Conservation (phyloP, 2,797 vertebrate species). For the Distichodus sexfasciatus region DNA sequence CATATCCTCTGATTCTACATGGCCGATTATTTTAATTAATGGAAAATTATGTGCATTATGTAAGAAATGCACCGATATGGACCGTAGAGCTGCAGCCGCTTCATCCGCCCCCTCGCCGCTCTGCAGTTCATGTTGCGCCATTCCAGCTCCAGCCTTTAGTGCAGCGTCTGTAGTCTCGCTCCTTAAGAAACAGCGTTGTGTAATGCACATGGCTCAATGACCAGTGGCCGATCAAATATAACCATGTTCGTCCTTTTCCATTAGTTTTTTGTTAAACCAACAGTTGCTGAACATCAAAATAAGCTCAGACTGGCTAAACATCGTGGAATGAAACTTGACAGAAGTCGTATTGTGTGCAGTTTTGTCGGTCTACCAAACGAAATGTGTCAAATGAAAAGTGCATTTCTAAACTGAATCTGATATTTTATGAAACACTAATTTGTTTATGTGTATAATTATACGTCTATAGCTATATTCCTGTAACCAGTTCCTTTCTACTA, state of each 20-base stretch:
- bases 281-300: no score
- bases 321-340: no score
- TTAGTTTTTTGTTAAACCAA: no score
- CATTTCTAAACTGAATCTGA: no score
- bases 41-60: conserved; percentile 35
- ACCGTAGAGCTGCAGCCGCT: conserved; percentile 24
- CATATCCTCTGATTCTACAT: conserved; percentile 51
- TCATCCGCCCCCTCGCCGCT: conserved; percentile 42
- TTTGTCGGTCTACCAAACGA: no score
- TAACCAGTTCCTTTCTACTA: background rate
- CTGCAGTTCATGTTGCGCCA: conserved; percentile 54
- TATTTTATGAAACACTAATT: no score
- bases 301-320: no score
- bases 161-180: conserved; percentile 29
- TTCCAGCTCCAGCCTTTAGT: conserved; percentile 32
- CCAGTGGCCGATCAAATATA: no score
- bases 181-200: conserved; percentile 28
- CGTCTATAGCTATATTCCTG: conserved; percentile 2
- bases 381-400: no score
- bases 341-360: no score
- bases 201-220: conserved; percentile 19
- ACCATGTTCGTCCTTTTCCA: no score
- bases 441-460: no score
- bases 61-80: conserved; percentile 27
- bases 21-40: conserved; percentile 51